phyloP scores from a whole-genome alignment of 2,113 vertebrate genomes.

The Zosterops borbonicus region DNA sequence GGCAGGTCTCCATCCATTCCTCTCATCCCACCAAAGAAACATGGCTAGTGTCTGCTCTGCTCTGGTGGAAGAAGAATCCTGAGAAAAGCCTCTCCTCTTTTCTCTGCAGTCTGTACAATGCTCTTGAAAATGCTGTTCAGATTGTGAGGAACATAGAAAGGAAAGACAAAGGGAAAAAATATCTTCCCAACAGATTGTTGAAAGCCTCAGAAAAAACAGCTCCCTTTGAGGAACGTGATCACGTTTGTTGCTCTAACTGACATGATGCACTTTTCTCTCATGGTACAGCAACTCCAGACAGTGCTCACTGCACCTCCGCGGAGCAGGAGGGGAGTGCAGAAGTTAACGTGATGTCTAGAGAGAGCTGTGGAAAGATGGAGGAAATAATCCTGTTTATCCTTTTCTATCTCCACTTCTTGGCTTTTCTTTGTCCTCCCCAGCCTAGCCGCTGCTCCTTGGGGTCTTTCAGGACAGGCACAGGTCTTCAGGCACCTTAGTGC shows the following conservation, averaged over 20 bases:
- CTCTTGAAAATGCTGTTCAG: neutral
- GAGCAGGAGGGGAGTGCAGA: neutral
- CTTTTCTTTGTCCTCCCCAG: neutral
- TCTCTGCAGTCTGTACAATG: neutral
- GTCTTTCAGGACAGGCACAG: accelerated
- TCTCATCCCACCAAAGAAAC: neutral
- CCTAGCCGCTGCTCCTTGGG: neutral
- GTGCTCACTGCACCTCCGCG: accelerated
- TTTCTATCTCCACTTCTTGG: neutral
- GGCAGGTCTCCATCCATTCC: neutral
- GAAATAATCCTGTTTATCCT: neutral
- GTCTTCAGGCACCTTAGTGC: neutral
- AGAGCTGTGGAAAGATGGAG: neutral
- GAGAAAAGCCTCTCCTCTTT: neutral
- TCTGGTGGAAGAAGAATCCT: neutral
- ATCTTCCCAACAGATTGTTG: neutral
- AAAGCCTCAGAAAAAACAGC: neutral
- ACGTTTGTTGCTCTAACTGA: neutral
- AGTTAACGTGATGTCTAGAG: neutral
- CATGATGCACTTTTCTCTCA: neutral
- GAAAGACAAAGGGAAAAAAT: neutral
- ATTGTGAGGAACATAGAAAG: neutral
- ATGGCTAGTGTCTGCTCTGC: neutral
- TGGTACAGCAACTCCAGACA: neutral
- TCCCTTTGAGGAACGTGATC: neutral